phyloP scores from a whole-genome alignment of 2,888 invertebrate genomes.

The Eristalis intricaria region DNA sequence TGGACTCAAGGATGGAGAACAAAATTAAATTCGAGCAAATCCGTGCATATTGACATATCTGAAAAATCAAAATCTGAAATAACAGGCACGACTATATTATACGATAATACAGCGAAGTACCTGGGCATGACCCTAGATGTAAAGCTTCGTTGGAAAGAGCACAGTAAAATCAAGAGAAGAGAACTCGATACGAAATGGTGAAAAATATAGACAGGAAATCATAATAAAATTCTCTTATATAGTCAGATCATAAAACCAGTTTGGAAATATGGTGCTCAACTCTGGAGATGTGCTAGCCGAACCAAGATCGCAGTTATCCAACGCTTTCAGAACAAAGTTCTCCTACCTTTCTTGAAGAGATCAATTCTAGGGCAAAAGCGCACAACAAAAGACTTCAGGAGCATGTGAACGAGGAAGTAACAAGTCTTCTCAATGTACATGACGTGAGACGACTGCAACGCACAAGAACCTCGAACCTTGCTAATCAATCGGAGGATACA shows the following conservation, averaged over 20 bases:
- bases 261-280: no score
- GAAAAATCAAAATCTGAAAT: no score
- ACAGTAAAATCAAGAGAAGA: neutral
- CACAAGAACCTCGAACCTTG: neutral
- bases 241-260: no score
- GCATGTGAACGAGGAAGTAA: neutral
- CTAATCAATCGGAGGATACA: neutral
- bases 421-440: neutral
- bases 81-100: neutral
- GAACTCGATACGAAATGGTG: neutral
- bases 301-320: no score
- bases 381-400: neutral
- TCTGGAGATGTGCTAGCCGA: no score
- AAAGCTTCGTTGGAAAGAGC: neutral
- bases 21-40: constrained; percentile 3
- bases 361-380: neutral
- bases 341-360: no score
- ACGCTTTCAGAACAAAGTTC: no score
- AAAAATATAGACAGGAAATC: neutral
- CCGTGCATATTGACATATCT: neutral
- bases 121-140: neutral
- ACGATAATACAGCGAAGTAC: neutral
- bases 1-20: neutral
- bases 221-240: no score
- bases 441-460: neutral